Conservation (phyloP, 2,113 vertebrate genomes). For the Macrotis lagotis region DNA sequence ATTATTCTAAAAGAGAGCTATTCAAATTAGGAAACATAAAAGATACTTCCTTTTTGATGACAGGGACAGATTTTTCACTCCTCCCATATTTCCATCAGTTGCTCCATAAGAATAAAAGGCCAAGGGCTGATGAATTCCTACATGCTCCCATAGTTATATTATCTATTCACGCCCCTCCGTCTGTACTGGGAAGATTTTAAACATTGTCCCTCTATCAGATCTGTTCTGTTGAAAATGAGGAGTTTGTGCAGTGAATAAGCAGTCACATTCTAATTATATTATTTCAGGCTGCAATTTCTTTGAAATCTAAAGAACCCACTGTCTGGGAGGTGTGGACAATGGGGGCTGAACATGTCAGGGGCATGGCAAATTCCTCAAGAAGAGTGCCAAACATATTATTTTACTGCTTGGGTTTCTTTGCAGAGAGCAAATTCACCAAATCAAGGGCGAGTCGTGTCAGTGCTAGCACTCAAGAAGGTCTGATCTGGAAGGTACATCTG, state of each 20-base stretch:
- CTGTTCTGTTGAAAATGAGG: constrained; percentile 69
- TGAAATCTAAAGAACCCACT: constrained; percentile 78
- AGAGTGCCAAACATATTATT: constrained; percentile 74
- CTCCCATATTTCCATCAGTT: constrained; percentile 32
- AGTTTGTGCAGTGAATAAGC: constrained; percentile 69
- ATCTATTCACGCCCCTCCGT: constrained; percentile 8
- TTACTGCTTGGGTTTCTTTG: constrained; percentile 70
- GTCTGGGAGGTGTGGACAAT: constrained; percentile 71
- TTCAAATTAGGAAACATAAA: constrained; percentile 9
- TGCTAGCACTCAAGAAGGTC: constrained; percentile 51
- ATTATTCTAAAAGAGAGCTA: constrained; percentile 40
- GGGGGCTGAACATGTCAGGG: constrained; percentile 74
- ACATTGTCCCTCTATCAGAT: constrained; percentile 58
- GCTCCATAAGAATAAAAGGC: not conserved
- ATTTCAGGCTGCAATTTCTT: constrained; percentile 78
- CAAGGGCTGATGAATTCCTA: not conserved
- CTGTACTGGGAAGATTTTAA: constrained; percentile 32
- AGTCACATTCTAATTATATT: constrained; percentile 80
- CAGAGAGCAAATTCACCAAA: constrained; percentile 58
- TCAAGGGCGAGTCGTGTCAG: constrained; percentile 52
- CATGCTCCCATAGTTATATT: not conserved
- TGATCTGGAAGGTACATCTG: constrained; percentile 71
- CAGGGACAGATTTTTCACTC: not conserved
- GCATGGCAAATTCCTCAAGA: constrained; percentile 73
- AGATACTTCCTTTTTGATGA: constrained; percentile 8